Base-by-base conservation (phyloP, 2,113 vertebrate genomes). In the Vulpes vulpes region DNA sequence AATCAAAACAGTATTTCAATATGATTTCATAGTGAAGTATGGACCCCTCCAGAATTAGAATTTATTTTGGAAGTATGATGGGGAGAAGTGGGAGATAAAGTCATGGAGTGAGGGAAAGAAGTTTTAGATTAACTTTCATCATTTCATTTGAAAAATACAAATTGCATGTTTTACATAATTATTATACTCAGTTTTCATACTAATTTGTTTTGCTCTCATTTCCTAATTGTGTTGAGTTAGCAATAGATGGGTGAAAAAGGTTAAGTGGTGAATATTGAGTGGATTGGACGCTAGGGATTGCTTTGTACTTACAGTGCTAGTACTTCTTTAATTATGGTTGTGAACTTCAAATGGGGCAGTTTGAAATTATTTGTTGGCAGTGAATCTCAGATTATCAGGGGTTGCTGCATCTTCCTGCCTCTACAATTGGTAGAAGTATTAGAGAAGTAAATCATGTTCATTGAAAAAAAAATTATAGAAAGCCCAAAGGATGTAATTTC, bases 71-170 rank as follows among this genome's bases (percentile, higher is more conserved):
- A 62, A 38, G 5, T 71, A 20, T 55, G 83, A 32, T 73, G 65
- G 30, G n/a, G 23, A 53, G 11, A 88, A 49, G 49, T 57, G 55
- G 74, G 22, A 10, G 19, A 27, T 79, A 57, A 81, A 30, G 23
- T 79, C 4, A 2, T 64, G 73, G 62, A 84, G 16, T 3, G 15
- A 19, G 67, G 67, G 16, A 69, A n/a, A 69, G 16, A 35, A 69
- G 67, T 69, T 89, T 92, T 74, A 81, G n/a, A 49, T 94, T 80
- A 80, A 85, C 81, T 92, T 64, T 71, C 49, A 59, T 67, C 32
- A 30, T 84, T 89, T 96, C 57, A 86, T n/a, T 57, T 89, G 53
- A 96, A 90, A 94, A 95, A 62, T 76, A 38, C 8, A n/a, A 65
- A 23, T 62, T 80, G 15, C 27, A 15, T n/a, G 25, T 80, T 96